Evolutionary conservation across 92 coral and sea anemone species (phyloP).

Genomic region (Ricordea florida): DNA sequence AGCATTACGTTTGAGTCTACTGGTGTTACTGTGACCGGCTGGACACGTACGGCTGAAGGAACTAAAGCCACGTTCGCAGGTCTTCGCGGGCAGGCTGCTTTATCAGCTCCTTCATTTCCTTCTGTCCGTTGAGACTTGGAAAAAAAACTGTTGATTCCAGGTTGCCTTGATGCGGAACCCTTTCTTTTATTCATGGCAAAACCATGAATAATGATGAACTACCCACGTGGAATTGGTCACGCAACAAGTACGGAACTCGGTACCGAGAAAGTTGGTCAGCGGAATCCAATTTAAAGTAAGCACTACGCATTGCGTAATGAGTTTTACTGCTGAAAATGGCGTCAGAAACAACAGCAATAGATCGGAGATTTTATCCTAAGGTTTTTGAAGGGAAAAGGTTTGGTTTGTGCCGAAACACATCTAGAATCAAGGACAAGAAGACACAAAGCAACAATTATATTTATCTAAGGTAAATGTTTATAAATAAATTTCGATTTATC

Average conservation of each 20-base stretch:
- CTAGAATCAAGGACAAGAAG: no score
- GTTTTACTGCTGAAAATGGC: constrained; percentile 37
- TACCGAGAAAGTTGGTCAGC: no score
- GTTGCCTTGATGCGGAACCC: constrained; percentile 19
- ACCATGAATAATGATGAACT: constrained; percentile 26
- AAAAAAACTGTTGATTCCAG: constrained; percentile 39
- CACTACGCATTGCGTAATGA: constrained; percentile 20
- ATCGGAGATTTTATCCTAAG: constrained; percentile 17
- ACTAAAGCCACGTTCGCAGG: constrained; percentile 17
- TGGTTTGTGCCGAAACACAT: neutral
- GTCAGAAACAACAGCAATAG: constrained; percentile 15
- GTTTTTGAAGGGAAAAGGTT: constrained; percentile 1
- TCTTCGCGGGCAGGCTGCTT: constrained; percentile 32
- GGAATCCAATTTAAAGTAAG: constrained; percentile 35
- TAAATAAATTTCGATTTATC: neutral
- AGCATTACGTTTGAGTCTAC: constrained; percentile 32
- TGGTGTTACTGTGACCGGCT: no score
- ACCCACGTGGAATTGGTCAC: constrained; percentile 12
- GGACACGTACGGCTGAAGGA: constrained; percentile 33
- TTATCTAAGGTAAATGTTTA: neutral
- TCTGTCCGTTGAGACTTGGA: constrained; percentile 37
- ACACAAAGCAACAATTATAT: constrained; percentile 10
- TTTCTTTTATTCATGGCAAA: constrained; percentile 19
- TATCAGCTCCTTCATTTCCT: constrained; percentile 37
- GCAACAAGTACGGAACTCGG: neutral